Evolutionary conservation across 2,113 vertebrate species (phyloP).

Genomic region (Rhabdomys dilectus): DNA sequence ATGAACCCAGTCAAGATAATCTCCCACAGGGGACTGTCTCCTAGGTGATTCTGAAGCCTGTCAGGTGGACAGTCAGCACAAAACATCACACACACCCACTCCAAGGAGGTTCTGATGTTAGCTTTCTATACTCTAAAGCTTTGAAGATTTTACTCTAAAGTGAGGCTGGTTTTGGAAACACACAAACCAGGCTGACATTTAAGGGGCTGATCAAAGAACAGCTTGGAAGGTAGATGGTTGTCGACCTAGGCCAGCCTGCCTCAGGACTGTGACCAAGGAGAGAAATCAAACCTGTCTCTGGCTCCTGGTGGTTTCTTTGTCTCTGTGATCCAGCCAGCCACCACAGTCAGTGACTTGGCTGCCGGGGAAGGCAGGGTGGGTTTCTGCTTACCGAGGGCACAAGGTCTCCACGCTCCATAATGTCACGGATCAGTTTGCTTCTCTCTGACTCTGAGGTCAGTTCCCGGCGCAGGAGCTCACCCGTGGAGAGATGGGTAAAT

Average conservation of each 20-base stretch:
- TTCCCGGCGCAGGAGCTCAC: constrained; percentile 90
- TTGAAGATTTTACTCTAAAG: neutral
- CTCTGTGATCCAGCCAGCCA: neutral
- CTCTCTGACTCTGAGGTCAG: constrained; percentile 89
- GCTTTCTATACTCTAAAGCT: neutral
- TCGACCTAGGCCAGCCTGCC: neutral
- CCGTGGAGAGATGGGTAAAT: constrained; percentile 88
- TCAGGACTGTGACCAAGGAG: neutral
- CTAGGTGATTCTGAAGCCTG: neutral
- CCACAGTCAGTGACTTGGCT: neutral
- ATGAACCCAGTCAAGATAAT: neutral
- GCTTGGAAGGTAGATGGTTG: too few relatives aligned
- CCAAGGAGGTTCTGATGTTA: neutral
- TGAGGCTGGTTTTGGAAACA: neutral
- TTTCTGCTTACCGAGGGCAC: constrained; percentile 90
- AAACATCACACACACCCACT: neutral
- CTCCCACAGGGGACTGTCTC: neutral
- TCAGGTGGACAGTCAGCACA: neutral
- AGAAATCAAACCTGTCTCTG: neutral
- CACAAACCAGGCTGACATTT: neutral
- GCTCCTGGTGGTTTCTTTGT: neutral
- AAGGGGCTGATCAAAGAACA: neutral
- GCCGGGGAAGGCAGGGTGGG: neutral
- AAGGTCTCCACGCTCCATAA: constrained; percentile 90
- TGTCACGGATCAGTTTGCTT: constrained; percentile 91